Evolutionary conservation across 1,140 invertebrate genomes (phyloP), one percentile per base, ranked within the genome.

Genomic region (Matsumurasca onukii): DNA sequence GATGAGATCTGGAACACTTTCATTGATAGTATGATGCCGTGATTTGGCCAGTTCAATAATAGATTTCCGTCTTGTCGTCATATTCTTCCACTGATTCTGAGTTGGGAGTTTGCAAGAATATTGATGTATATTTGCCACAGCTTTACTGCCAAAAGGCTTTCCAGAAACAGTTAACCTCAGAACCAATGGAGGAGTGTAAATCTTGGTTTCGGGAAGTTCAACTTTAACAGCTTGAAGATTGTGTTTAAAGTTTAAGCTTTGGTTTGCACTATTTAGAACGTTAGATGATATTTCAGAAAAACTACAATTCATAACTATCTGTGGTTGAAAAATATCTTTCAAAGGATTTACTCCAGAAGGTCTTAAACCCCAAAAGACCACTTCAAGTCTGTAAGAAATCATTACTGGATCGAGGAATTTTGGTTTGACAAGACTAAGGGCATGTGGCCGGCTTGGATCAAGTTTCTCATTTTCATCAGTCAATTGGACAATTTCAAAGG

Each of bases 281-380:
- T n/a, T 51, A 12, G 49, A 51, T 22, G n/a, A 20, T 22, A 51
- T 3, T 51, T 51, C 3, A 5, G 3, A 3, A 12, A 20, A 5
- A 51, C 17, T 20, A 51, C 49, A 51, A 20, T 51, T 17, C 24
- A 51, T 51, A 20, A 3, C 24, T 20, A 20, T 22, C n/a, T 78
- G 75, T 17, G 76, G 77, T 1, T n/a, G 9, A 25, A 39, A 24
- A 5, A 55, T 52, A 9, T 67, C 1, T 48, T 27, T 22, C n/a
- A n/a, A n/a, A n/a, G n/a, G n/a, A 17, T 24, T 65, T 12, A 29
- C 5, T 25, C 52, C 39, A 1, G 39, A 49, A 15, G 62, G 20
- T 29, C 68, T 29, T 5, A 69, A 31, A 9, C 68, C 68, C 68
- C 68, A 69, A 69, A 65, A 69, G 1, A 65, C 9, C 5, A 69